Conservation (phyloP, 2,113 vertebrate genomes). For the Trachemys scripta region DNA sequence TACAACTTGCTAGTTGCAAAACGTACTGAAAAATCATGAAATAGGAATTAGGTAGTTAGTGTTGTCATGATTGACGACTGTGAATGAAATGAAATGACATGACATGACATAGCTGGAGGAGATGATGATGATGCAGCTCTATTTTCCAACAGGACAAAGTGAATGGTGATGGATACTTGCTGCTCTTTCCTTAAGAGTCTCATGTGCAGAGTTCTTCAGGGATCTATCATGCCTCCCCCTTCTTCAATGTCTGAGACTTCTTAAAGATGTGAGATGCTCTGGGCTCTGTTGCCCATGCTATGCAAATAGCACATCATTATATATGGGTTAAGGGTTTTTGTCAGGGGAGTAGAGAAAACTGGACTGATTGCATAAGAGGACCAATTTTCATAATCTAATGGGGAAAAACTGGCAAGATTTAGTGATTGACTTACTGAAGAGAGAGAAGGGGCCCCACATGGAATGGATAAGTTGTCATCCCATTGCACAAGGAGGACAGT, state of each 20-base stretch:
- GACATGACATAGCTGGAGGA: fast-evolving
- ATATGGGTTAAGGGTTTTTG: neutral
- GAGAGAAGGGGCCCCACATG: neutral
- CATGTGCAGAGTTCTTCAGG: neutral
- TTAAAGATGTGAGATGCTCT: too few species aligned
- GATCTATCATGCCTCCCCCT: neutral
- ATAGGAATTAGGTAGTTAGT: neutral
- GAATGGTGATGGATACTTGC: neutral
- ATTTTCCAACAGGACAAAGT: neutral
- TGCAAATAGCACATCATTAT: too few species aligned
- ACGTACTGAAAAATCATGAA: neutral
- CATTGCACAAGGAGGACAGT: neutral
- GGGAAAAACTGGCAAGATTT: neutral
- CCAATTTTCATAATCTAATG: neutral
- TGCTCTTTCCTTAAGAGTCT: neutral
- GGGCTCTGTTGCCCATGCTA: too few species aligned
- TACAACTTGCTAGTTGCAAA: slow-evolving; percentile 18
- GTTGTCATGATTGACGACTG: neutral
- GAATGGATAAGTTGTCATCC: neutral
- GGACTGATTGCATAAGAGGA: neutral
- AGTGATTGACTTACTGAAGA: neutral
- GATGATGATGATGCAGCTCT: neutral
- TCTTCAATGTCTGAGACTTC: neutral
- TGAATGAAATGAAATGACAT: neutral
- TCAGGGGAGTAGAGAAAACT: neutral